Percentiles rank a stretch among this genome's conserved stretches.
phyloP scores from a whole-genome alignment of 2,888 invertebrate species.

The Sarcophaga variegata region DNA sequence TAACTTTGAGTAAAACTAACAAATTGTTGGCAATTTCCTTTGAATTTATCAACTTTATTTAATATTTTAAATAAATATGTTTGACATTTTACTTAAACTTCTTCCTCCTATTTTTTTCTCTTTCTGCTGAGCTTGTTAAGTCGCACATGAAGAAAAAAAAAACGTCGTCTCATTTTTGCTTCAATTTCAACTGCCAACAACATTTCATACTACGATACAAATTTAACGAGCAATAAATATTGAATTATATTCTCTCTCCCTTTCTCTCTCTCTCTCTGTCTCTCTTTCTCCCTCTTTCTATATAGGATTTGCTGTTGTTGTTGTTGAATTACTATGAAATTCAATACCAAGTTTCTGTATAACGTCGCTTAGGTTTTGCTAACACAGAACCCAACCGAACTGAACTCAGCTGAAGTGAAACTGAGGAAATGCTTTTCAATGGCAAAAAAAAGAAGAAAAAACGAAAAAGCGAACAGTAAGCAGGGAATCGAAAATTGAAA shows the following conservation, averaged over 20 bases:
- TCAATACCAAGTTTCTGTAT: slow-evolving; percentile 63
- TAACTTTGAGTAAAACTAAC: slow-evolving; percentile 24
- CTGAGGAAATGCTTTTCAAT: slow-evolving; percentile 1
- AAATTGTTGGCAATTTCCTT: slow-evolving; percentile 47
- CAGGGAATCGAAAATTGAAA: slow-evolving; percentile 61
- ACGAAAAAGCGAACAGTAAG: neutral
- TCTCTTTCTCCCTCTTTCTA: no score
- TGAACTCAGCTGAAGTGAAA: no score
- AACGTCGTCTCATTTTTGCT: slow-evolving; percentile 20
- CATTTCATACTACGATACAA: slow-evolving; percentile 45
- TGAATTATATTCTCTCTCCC: slow-evolving; percentile 60
- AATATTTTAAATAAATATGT: slow-evolving; percentile 60
- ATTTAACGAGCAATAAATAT: slow-evolving; percentile 71
- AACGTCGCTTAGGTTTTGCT: neutral
- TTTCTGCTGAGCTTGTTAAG: slow-evolving; percentile 47
- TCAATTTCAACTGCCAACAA: slow-evolving; percentile 12
- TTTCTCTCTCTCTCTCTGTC: no score
- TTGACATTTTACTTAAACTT: slow-evolving; percentile 31
- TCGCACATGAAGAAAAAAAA: neutral
- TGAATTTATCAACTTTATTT: slow-evolving; percentile 50
- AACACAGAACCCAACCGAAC: slow-evolving; percentile 16
- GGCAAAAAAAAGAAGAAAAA: neutral
- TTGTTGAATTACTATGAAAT: slow-evolving; percentile 54
- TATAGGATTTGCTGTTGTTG: no score
- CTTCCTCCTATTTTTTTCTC: slow-evolving; percentile 1